Base-by-base conservation (phyloP, 2,888 invertebrate species). In the Dione vanillae region DNA sequence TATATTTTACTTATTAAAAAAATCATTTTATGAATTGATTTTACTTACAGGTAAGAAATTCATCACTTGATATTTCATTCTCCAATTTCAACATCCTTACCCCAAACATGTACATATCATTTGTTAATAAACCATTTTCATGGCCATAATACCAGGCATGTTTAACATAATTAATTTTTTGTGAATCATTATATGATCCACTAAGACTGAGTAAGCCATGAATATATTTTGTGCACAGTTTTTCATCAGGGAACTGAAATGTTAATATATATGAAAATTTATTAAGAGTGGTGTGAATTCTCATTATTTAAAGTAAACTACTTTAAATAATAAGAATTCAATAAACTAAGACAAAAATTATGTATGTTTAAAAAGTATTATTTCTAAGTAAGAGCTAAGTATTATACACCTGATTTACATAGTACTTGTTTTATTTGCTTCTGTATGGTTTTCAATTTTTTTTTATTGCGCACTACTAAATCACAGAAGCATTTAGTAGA, bases 61-160 rank as follows among this genome's bases (percentile, higher is more conserved):
- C 86, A 9, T 86, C 83, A 65, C 77, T 79, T 0, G 83, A 78
- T n/a, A 81, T 76, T 68, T 82, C 83, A 65, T 86, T 83, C 76
- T 91, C 86, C 9, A 87, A 65, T 73, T 90, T 91, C 47, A 90
- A 76, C 74, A 93, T 75, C 56, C 88, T 80, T 59, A 93, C 83
- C 1, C 93, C 93, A 83, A 93, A 92, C 9, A 80, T 79, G 75
- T 90, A 92, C 90, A 92, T 90, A 2, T 91, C 87, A 78, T 87
- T 85, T 3, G 83, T 80, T 1, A 93, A 82, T 10, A 92, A 70
- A 10, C 85, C 88, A 79, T 85, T 85, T 49, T 88, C 86, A 73
- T 89, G 87, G 0, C 91, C 90, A 74, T 83, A 87, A 76, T 80
- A 80, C 92, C 92, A 93, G 2, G 90, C 91, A 27, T 85, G 84